Evolutionary conservation across 92 coral and sea anemone genomes (phyloP).

Genomic region (Anthopleura xanthogrammica): DNA sequence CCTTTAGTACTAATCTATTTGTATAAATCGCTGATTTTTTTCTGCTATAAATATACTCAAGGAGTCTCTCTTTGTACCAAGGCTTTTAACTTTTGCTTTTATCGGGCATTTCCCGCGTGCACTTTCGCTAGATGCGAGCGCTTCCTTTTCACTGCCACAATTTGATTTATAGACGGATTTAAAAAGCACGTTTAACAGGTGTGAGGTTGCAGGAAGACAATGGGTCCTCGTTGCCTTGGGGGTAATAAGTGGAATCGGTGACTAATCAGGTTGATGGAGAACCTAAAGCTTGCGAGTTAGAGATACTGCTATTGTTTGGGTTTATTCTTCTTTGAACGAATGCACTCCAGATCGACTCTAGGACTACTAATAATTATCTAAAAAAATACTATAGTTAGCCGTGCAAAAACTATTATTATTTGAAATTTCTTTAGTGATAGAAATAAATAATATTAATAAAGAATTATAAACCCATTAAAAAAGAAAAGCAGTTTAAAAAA

Average conservation of each 20-base stretch:
- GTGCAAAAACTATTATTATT: too few relatives aligned
- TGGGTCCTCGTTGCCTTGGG: background rate
- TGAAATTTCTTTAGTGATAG: too few relatives aligned
- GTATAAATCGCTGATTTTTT: background rate
- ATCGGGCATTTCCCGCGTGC: background rate
- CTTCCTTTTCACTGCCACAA: slow-evolving; percentile 15
- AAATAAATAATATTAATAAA: too few relatives aligned
- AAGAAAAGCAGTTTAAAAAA: too few relatives aligned
- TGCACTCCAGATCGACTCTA: too few relatives aligned
- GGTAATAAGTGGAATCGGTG: background rate
- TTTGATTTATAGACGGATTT: slow-evolving; percentile 24
- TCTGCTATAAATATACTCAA: background rate
- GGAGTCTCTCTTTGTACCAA: background rate
- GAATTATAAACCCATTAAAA: too few relatives aligned
- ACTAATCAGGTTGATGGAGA: background rate
- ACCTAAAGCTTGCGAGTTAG: too few relatives aligned
- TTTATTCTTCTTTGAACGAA: too few relatives aligned
- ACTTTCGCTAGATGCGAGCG: background rate
- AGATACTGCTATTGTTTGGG: too few relatives aligned
- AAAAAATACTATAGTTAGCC: too few relatives aligned
- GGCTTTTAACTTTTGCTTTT: background rate
- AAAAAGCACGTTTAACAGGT: slow-evolving; percentile 28
- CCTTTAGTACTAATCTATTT: background rate
- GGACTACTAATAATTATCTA: too few relatives aligned
- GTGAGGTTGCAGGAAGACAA: background rate